These are phyloP conservation scores for Osmoderma eremita DNA, from an alignment of 2,888 invertebrate species.

Conservation along the genomic window DNA sequence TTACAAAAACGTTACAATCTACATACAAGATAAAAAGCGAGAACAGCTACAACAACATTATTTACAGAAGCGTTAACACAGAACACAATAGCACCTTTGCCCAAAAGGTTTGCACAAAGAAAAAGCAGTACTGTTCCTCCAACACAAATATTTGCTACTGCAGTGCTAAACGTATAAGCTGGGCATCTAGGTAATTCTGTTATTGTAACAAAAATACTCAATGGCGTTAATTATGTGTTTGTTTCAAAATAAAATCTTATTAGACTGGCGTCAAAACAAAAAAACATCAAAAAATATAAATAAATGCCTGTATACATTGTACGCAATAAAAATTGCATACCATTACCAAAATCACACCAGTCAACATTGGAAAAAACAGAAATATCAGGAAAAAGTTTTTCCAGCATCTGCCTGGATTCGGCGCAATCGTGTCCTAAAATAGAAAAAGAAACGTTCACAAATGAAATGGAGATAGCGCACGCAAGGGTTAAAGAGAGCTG, in stretches of 20 bases:
- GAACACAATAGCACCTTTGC: no score
- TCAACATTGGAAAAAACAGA: conserved; percentile 33
- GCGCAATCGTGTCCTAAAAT: conserved; percentile 25
- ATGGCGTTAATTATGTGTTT: neutral
- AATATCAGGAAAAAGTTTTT: conserved; percentile 33
- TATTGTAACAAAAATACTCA: conserved; percentile 17
- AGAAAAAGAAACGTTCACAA: conserved; percentile 17
- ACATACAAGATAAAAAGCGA: no score
- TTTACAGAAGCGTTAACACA: no score
- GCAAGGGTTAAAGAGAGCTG: conserved; percentile 29
- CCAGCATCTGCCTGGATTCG: conserved; percentile 24
- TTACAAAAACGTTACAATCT: no score
- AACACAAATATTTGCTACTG: no score
- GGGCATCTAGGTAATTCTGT: no score
- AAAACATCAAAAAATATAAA: conserved; percentile 6
- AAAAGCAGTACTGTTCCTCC: no score
- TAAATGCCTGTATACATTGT: conserved; percentile 16
- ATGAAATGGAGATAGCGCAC: neutral
- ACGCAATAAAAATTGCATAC: conserved; percentile 32
- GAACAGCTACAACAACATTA: no score
- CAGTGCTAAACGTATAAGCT: no score
- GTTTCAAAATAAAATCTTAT: no score
- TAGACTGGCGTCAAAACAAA: neutral
- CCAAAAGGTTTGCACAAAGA: no score
- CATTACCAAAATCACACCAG: conserved; percentile 34